Evolutionary conservation across 2,797 vertebrate species (phyloP).

Genomic region (Artibeus jamaicensis): DNA sequence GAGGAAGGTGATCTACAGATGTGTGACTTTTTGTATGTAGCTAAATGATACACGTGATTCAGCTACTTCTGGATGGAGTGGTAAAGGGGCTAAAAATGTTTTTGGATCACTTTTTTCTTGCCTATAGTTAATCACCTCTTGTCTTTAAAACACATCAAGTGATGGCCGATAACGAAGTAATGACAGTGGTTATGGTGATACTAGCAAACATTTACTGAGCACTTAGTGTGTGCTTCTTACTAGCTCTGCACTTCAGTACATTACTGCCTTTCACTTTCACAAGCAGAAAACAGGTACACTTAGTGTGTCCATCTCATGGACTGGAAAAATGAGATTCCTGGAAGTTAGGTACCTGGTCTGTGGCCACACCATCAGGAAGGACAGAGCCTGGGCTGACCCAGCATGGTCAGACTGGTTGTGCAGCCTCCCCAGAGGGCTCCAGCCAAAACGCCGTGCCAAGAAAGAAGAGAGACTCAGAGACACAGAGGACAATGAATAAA

Average conservation of each 20-base stretch:
- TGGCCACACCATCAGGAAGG: too few relatives aligned
- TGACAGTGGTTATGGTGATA: fast-evolving
- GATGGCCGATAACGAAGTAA: too few relatives aligned
- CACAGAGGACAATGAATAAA: neutral
- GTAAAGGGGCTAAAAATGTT: neutral
- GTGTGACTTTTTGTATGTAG: neutral
- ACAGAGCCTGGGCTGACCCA: neutral
- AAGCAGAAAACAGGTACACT: neutral
- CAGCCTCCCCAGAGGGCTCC: too few relatives aligned
- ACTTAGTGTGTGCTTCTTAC: neutral
- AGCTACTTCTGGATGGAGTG: neutral
- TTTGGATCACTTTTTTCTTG: too few relatives aligned
- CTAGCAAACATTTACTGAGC: too few relatives aligned
- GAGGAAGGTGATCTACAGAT: too few relatives aligned
- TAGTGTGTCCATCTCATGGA: too few relatives aligned
- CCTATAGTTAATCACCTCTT: neutral
- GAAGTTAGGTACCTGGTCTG: neutral
- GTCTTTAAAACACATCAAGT: neutral
- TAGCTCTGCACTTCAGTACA: neutral
- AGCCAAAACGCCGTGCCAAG: fast-evolving
- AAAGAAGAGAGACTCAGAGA: too few relatives aligned
- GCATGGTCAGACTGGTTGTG: fast-evolving
- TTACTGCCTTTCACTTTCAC: neutral
- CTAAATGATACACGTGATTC: neutral
- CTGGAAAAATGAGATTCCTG: neutral